Base-by-base conservation (phyloP, 2,888 invertebrate genomes). In the Frankliniella fusca region DNA sequence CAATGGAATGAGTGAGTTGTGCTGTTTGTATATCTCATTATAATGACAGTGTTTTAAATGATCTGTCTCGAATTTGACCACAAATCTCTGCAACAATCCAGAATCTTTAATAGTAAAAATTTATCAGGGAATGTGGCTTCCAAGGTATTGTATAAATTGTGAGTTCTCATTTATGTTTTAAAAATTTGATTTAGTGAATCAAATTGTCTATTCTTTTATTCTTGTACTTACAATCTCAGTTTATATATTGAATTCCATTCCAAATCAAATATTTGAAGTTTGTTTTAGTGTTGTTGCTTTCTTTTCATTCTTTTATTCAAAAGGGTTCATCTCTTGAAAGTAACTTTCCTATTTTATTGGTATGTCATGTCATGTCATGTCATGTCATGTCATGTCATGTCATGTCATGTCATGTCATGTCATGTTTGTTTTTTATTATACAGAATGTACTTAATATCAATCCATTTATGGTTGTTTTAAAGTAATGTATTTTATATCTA, bases 1-100 rank as follows among this genome's bases (percentile, higher is more conserved):
- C 70, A 76, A 76, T 61, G 61, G 61, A 61, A 61, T 61, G 61
- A 61, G 61, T 61, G 61, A 61, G 61, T 61, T 61, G n/a, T 18
- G 18, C 18, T 20, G 61, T 61, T 61, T 61, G 61, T n/a, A 61
- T 18, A 61, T 76, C 70, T 70, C 70, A 76, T 11, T 54, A 61
- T 61, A 0, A 7, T 15, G 54, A 54, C n/a, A n/a, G 70, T 27
- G 70, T 20, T 5, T 54, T 20, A 20, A 7, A 54, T 54, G 70
- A 76, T 27, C 27, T 76, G 27, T 27, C 11, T 70, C 23, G 9
- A n/a, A 23, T 15, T 61, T 12, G n/a, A 61, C 18, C 8, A 61
- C 61, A 27, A 70, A 9, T 8, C n/a, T 23, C 23, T 27, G n/a
- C 70, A 70, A 27, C 70, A 70, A 23, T 76, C 70, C 27, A 76